Evolutionary conservation across 1,140 invertebrate species (phyloP).

Genomic region (Colletes latitarsis): DNA sequence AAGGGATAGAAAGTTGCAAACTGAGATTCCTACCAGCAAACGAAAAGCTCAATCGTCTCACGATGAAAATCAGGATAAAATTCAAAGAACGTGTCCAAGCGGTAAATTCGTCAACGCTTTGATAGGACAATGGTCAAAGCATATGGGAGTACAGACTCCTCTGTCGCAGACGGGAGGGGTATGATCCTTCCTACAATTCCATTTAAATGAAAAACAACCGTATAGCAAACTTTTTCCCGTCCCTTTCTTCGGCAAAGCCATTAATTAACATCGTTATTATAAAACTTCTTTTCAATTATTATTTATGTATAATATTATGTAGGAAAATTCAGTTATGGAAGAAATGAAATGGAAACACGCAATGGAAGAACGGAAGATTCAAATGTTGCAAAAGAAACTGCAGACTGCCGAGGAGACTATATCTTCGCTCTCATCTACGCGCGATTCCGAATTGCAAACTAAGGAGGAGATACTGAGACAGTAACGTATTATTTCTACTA

Average conservation of each 20-base stretch:
- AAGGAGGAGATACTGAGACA: conserved; percentile 47
- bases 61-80: background rate
- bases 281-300: no score
- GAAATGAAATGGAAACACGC: background rate
- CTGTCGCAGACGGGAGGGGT: conserved; percentile 23
- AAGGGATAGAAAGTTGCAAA: background rate
- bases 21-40: background rate
- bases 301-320: background rate
- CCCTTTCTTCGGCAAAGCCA: no score
- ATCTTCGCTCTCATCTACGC: conserved; percentile 26
- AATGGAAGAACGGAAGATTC: conserved; percentile 20
- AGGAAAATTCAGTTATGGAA: conserved; percentile 7
- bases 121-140: conserved; percentile 50
- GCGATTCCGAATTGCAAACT: conserved; percentile 18
- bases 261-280: no score
- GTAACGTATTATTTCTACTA: conserved; percentile 15
- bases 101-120: conserved; percentile 42
- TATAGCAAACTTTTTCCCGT: background rate
- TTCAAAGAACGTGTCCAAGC: background rate
- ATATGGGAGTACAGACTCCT: conserved; percentile 19
- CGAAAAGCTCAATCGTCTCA: background rate
- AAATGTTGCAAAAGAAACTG: conserved; percentile 46
- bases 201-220: background rate
- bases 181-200: background rate
- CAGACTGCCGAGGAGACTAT: conserved; percentile 22